Percentiles rank a stretch among this genome's conserved stretches.
Evolutionary conservation across 2,797 vertebrate species (phyloP).

Genomic region (Micropoecilia bifurca): DNA sequence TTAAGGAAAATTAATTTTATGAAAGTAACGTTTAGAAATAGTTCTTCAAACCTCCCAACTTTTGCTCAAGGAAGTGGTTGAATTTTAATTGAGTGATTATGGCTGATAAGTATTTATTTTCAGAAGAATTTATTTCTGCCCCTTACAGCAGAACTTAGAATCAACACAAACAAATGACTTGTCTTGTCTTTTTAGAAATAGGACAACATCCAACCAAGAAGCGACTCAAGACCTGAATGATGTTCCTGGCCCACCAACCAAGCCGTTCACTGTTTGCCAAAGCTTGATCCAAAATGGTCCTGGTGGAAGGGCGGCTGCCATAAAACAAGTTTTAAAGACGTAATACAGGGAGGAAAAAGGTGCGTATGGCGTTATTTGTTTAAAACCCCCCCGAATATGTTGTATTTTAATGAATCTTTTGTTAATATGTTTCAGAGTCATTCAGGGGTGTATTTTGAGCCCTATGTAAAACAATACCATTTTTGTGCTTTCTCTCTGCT

Average conservation of each 20-base stretch:
- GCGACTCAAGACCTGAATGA: not conserved
- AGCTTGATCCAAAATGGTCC: conserved; percentile 1
- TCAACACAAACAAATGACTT: not conserved
- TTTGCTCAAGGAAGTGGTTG: not conserved
- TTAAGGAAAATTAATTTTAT: not conserved
- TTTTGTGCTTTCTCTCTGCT: not conserved
- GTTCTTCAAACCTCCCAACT: not conserved
- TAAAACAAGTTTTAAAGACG: conserved; percentile 2
- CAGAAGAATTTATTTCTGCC: not conserved
- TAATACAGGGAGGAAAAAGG: not conserved
- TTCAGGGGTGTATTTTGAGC: not conserved
- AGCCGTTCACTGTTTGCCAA: conserved; percentile 6
- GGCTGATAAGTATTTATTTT: not conserved
- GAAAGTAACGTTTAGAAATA: not conserved
- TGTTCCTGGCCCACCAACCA: not conserved
- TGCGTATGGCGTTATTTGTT: not conserved
- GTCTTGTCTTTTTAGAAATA: not conserved
- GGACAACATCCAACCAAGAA: not conserved
- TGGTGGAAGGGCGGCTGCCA: not conserved
- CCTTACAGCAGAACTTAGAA: not conserved
- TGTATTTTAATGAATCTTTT: not conserved
- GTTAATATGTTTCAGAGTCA: not conserved
- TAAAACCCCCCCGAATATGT: not conserved
- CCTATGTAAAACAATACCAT: not conserved
- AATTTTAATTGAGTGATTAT: not conserved